These are phyloP conservation scores for Coreoperca whiteheadi DNA, from an alignment of 2,113 vertebrate species.

Conservation along the genomic window DNA sequence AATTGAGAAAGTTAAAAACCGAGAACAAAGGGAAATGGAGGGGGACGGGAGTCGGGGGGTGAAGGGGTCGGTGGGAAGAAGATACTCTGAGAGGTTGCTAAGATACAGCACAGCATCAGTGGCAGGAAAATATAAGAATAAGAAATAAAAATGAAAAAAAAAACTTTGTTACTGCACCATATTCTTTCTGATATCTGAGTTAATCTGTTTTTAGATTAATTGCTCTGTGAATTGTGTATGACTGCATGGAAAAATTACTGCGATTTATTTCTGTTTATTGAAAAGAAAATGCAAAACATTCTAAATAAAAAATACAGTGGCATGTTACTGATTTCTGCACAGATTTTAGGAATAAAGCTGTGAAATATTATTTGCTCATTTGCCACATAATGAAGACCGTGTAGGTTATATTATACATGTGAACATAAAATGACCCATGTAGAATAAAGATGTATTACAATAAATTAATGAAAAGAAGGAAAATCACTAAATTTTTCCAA, in stretches of 20 bases:
- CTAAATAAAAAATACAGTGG: not conserved
- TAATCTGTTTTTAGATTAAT: not conserved
- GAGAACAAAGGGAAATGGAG: not conserved
- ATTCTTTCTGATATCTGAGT: not conserved
- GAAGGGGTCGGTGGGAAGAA: not conserved
- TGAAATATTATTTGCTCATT: not conserved
- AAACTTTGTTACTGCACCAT: not conserved
- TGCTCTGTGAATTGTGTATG: not conserved
- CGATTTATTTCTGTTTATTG: not conserved
- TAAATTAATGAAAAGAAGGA: not conserved
- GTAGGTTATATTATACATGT: not conserved
- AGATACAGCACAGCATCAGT: constrained; percentile 13
- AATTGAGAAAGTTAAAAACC: constrained; percentile 5
- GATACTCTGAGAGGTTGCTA: constrained; percentile 18
- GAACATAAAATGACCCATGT: not conserved
- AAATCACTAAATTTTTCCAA: not conserved
- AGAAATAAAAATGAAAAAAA: not conserved
- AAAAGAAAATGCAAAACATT: not conserved
- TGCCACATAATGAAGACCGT: not conserved
- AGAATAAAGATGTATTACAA: not conserved
- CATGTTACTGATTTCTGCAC: not conserved
- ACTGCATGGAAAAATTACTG: not conserved
- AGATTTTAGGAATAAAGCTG: not conserved
- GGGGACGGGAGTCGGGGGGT: too few species aligned
- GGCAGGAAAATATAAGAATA: not conserved